These are phyloP conservation scores for Anguilla megastoma DNA, from an alignment of 2,797 vertebrate genomes.

Conservation along the genomic window DNA sequence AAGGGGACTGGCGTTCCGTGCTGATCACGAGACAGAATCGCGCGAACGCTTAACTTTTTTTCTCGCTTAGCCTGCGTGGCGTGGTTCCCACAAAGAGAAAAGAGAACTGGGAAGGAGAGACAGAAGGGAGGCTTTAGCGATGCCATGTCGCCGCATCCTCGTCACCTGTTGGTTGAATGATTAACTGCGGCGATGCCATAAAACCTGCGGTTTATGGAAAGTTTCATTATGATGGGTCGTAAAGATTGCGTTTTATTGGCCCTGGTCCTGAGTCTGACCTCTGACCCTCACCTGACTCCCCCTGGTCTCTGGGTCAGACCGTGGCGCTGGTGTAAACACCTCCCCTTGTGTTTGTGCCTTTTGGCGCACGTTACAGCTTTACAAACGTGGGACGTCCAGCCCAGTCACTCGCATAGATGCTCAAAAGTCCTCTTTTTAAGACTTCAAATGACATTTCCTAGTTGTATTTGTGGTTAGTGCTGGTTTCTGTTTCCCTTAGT, in stretches of 20 bases:
- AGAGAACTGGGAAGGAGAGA: not conserved
- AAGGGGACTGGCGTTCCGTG: too few relatives aligned
- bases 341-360: not conserved
- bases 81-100: not conserved
- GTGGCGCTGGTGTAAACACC: not conserved
- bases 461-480: not conserved
- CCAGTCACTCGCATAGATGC: not conserved
- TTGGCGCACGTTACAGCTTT: not conserved
- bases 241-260: slow-evolving; percentile 47
- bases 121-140: slow-evolving; percentile 15
- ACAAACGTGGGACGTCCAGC: not conserved
- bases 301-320: not conserved
- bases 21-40: not conserved
- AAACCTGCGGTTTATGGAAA: slow-evolving; percentile 47
- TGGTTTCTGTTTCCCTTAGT: not conserved
- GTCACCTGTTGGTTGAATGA: slow-evolving; percentile 49
- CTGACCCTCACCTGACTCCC: not conserved
- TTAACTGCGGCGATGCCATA: slow-evolving; percentile 48
- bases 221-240: slow-evolving; percentile 44
- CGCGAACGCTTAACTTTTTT: not conserved
- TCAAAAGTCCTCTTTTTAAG: not conserved
- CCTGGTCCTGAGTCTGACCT: slow-evolving; percentile 27
- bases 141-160: slow-evolving; percentile 27
- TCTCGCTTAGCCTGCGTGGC: not conserved
- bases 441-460: not conserved